phyloP scores from a whole-genome alignment of 2,797 vertebrate genomes.

The Chloroceryle amazona region DNA sequence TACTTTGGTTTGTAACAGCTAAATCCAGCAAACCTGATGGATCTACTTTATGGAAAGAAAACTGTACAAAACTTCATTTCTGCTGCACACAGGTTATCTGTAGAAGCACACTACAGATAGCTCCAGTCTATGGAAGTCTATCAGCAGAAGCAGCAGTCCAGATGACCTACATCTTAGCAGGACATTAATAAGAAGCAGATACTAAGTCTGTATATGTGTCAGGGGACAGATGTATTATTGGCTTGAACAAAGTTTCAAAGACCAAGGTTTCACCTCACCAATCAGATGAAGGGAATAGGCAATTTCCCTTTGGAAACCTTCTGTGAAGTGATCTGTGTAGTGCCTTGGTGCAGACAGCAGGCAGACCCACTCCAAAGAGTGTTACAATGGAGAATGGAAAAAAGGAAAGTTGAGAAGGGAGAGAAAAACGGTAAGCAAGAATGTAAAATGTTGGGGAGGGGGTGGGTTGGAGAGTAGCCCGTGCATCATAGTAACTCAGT shows the following conservation, averaged over 20 bases:
- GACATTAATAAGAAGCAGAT: conserved; percentile 4
- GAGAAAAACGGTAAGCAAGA: background rate
- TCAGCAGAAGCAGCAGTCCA: background rate
- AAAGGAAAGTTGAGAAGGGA: background rate
- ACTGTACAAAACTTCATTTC: background rate
- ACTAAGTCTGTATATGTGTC: background rate
- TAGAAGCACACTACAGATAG: background rate
- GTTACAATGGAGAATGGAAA: background rate
- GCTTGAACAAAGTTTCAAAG: background rate
- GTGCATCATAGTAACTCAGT: background rate
- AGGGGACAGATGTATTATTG: background rate
- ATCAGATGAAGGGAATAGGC: background rate
- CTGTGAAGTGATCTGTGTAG: background rate
- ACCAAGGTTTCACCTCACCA: background rate
- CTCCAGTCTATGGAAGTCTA: background rate
- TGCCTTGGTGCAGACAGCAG: background rate
- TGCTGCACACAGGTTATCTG: background rate
- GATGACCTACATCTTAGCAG: background rate
- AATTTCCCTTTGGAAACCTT: conserved; percentile 13
- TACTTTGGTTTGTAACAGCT: background rate
- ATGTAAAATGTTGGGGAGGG: background rate
- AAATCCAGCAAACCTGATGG: background rate
- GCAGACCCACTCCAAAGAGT: background rate
- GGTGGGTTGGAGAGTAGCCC: background rate
- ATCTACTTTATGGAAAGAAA: background rate